phyloP scores from a whole-genome alignment of 2,888 invertebrate species.

The Acanthosepion lycidas region DNA sequence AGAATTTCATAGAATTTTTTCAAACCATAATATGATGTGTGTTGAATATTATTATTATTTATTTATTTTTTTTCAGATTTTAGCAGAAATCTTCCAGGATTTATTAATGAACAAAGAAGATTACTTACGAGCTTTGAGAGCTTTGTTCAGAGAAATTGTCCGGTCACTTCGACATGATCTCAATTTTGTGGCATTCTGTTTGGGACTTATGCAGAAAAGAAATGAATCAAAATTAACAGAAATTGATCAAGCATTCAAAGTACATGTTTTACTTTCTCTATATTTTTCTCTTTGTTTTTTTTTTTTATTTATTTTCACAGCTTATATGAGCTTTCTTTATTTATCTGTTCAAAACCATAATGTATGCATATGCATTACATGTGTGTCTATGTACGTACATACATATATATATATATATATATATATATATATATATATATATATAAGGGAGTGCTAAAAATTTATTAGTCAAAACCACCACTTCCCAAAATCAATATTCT shows the following conservation, averaged over 20 bases:
- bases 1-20: too few relatives aligned
- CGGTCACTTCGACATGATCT: constrained; percentile 87
- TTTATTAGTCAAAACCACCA: too few relatives aligned
- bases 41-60: too few relatives aligned
- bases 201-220: constrained; percentile 81
- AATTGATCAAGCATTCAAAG: constrained; percentile 72
- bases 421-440: too few relatives aligned
- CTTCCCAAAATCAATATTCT: too few relatives aligned
- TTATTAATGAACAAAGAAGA: constrained; percentile 86
- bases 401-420: too few relatives aligned
- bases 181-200: constrained; percentile 85
- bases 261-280: constrained; percentile 49
- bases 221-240: constrained; percentile 71
- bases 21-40: too few relatives aligned
- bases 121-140: constrained; percentile 88
- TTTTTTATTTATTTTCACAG: too few relatives aligned
- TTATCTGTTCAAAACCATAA: not conserved
- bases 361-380: too few relatives aligned
- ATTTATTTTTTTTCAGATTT: constrained; percentile 63
- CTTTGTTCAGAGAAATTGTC: constrained; percentile 90
- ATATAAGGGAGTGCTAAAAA: too few relatives aligned
- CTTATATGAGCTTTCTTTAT: not conserved
- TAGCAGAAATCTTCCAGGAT: constrained; percentile 81
- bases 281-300: not conserved
- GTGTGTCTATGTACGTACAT: too few relatives aligned